These are phyloP conservation scores for Lasiurus borealis DNA, from an alignment of 2,113 vertebrate species.

Conservation along the genomic window DNA sequence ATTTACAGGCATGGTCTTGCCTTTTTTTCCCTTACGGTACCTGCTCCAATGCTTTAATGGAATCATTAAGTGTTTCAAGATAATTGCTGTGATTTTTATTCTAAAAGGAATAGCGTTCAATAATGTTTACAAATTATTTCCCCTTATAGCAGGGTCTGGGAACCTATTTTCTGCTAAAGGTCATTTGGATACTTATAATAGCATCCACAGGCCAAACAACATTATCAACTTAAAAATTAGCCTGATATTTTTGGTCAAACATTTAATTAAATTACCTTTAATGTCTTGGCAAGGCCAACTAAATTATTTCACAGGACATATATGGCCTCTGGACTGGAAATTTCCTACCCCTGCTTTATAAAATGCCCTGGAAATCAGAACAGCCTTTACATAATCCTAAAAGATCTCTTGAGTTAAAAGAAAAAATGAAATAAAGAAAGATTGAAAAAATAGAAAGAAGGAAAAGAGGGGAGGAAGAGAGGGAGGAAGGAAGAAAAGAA, in stretches of 20 bases:
- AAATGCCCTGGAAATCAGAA: not conserved
- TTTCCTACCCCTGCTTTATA: not conserved
- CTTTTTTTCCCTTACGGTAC: constrained; percentile 13
- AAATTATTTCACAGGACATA: no score
- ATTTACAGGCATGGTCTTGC: not conserved
- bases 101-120: constrained; percentile 9
- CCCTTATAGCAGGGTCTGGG: no score
- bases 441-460: not conserved
- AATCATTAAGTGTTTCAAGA: constrained; percentile 8
- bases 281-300: no score
- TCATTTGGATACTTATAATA: no score
- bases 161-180: no score
- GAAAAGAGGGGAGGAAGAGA: not conserved
- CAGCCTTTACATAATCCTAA: constrained; percentile 7
- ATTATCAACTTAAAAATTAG: no score
- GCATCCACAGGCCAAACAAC: no score
- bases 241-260: no score
- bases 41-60: not conserved
- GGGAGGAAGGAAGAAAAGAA: not conserved
- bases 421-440: not conserved
- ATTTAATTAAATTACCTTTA: no score
- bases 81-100: constrained; percentile 49
- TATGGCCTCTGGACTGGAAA: no score
- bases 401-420: constrained; percentile 34
- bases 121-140: constrained; percentile 7